phyloP scores from a whole-genome alignment of 2,797 vertebrate genomes.

The Dromococcyx pavoninus region DNA sequence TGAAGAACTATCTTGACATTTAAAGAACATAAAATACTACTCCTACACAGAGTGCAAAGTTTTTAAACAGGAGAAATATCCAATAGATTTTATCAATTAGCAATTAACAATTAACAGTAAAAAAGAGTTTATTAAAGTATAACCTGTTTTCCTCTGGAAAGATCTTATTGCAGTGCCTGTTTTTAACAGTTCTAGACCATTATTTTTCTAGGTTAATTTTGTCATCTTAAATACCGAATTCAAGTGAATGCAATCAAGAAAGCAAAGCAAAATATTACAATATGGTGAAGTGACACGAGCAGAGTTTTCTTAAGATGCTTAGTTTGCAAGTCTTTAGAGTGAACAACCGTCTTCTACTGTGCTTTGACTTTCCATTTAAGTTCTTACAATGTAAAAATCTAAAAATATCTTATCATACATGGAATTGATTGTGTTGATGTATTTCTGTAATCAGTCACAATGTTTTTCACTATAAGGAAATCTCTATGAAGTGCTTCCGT shows the following conservation, averaged over 20 bases:
- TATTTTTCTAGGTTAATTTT: neutral
- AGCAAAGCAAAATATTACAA: slow-evolving; percentile 7
- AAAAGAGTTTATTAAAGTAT: neutral
- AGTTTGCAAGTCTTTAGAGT: slow-evolving; percentile 25
- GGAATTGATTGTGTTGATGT: neutral
- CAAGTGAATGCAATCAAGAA: slow-evolving; percentile 34
- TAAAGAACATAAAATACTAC: neutral
- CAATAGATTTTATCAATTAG: neutral
- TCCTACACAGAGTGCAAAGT: neutral
- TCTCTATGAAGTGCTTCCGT: neutral
- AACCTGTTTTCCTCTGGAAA: neutral
- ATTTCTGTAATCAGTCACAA: neutral
- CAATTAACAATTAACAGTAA: neutral
- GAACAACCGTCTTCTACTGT: neutral
- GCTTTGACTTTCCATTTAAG: neutral
- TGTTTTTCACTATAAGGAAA: neutral
- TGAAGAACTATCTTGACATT: neutral
- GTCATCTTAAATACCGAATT: slow-evolving; percentile 5
- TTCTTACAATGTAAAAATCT: neutral
- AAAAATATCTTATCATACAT: neutral
- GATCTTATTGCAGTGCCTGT: neutral
- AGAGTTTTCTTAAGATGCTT: slow-evolving; percentile 33
- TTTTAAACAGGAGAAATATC: neutral
- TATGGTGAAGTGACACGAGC: neutral
- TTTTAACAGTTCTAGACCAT: neutral